Evolutionary conservation across 2,888 invertebrate genomes (phyloP).

Genomic region (Athalia circularis): DNA sequence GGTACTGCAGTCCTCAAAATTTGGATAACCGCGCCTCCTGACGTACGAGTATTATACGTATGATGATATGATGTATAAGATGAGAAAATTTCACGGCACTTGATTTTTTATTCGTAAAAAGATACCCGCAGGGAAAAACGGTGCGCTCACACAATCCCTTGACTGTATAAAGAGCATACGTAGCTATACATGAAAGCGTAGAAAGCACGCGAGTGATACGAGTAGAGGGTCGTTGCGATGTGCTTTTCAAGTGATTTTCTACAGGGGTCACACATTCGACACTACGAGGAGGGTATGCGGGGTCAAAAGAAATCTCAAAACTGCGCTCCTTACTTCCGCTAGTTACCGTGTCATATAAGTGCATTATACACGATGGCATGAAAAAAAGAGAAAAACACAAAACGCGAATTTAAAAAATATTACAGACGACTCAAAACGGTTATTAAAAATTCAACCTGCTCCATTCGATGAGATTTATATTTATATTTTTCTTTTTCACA

Average conservation of each 20-base stretch:
- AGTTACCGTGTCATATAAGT: background rate
- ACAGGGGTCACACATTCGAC: slow-evolving; percentile 8
- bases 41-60: too few relatives aligned
- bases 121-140: background rate
- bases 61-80: too few relatives aligned
- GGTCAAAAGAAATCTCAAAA: background rate
- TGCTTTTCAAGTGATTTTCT: slow-evolving; percentile 32
- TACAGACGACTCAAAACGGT: too few relatives aligned
- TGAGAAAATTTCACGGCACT: slow-evolving; percentile 25
- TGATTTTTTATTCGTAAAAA: background rate
- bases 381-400: too few relatives aligned
- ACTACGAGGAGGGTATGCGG: slow-evolving; percentile 9
- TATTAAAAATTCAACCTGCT: too few relatives aligned
- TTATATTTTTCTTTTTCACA: too few relatives aligned
- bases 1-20: too few relatives aligned
- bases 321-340: background rate
- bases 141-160: slow-evolving; percentile 18
- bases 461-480: too few relatives aligned
- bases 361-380: too few relatives aligned
- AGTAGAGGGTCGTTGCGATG: slow-evolving; percentile 4
- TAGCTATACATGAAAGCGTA: slow-evolving; percentile 18
- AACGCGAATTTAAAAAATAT: too few relatives aligned
- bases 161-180: slow-evolving; percentile 25
- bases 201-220: background rate
- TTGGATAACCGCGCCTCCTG: too few relatives aligned